Evolutionary conservation across 2,113 vertebrate genomes (phyloP), one percentile per base, ranked within the genome.

Genomic region (Oreochromis spilurus): DNA sequence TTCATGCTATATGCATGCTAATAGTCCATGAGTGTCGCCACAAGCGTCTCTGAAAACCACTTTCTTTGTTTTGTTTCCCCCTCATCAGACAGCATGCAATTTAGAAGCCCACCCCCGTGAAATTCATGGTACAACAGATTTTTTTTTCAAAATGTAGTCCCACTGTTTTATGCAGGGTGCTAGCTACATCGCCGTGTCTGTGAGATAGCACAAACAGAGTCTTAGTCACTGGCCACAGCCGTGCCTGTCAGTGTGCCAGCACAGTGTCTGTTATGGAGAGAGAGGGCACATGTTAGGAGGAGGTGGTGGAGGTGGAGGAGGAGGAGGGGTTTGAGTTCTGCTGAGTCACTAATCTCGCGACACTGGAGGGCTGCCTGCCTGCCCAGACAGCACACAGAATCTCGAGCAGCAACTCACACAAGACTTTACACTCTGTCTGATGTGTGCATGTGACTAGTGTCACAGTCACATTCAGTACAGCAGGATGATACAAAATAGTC

Each of bases 271-370:
- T 77, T 72, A 48, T 84, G 40, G 31, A 70, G 81, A 21, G 26
- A 82, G 87, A 45, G 84, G 86, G 79, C 38, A 75, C 36, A 2
- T 38, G 58, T 77, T 34, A 70, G 79, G 43, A 31, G 79, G 87
- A 60, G 85, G 83, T 16, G 34, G 34, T 70, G 52, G 45, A 19
- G 11, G 19, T 29, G 62, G 29, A 11, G 11, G 24, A 10, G 62
- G 29, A 11, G 11, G 24, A 10, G 43, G 19, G 70, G n/a, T 12
- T 40, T 75, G 79, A 80, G 77, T 87, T 89, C 72, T 89, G 93
- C 88, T 94, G 91, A 93, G 89, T 94, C 93, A 94, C 87, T 84
- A 62, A 81, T 82, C 84, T 85, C 62, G 19, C 80, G 57, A 79
- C 5, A 67, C 80, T 78, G 55, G 34, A 88, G 83, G 90, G 85